These are phyloP conservation scores for Rhynchopsitta pachyrhyncha DNA, from an alignment of 2,113 vertebrate genomes.

Conservation along the genomic window DNA sequence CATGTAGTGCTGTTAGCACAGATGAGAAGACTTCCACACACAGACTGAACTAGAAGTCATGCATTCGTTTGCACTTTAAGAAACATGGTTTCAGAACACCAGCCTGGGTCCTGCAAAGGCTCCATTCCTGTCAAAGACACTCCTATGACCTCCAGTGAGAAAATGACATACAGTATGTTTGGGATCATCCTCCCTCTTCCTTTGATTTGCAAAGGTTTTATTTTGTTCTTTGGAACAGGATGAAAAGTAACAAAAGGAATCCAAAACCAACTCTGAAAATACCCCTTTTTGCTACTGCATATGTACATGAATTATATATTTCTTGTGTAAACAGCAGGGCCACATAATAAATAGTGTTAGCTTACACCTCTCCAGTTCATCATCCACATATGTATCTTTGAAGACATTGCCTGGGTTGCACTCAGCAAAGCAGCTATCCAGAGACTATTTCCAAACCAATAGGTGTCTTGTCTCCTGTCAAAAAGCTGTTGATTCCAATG, in stretches of 20 bases:
- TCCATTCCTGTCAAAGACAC: neutral
- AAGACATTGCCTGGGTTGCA: neutral
- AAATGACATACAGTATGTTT: neutral
- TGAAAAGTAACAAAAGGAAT: neutral
- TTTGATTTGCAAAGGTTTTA: neutral
- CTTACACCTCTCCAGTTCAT: neutral
- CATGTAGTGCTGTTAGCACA: neutral
- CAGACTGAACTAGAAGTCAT: neutral
- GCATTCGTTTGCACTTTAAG: neutral
- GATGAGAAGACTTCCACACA: neutral
- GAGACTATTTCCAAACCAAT: neutral
- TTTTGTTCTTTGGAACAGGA: neutral
- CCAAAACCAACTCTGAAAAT: neutral
- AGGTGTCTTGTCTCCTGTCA: neutral
- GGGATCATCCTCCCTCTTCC: neutral
- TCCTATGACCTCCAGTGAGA: neutral
- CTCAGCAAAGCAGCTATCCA: neutral
- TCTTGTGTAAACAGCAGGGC: neutral
- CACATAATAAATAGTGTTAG: neutral
- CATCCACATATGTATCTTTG: accelerated
- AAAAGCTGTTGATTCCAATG: neutral
- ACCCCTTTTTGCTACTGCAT: neutral
- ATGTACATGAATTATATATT: neutral
- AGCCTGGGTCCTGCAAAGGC: neutral
- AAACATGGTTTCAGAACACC: neutral